Evolutionary conservation across 2,113 vertebrate species (phyloP), one percentile per base, ranked within the genome.

Genomic region (Chrysemys picta): DNA sequence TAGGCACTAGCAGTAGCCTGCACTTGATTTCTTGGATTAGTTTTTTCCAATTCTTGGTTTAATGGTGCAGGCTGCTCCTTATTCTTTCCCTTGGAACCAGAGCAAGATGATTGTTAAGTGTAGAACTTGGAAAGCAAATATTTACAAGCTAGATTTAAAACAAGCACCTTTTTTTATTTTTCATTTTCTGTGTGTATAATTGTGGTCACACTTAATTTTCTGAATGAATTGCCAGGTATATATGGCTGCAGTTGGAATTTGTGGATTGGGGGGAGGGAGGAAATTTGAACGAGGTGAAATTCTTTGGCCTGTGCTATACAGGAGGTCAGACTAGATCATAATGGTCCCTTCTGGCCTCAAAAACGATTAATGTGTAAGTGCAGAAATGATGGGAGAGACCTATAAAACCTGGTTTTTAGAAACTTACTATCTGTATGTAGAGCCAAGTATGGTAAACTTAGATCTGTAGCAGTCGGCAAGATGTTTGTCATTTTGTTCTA

Each of bases 311-410:
- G 29, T 62, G 3, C 79, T 87, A 2, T 0, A 0, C 84, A 45
- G 27, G 56, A 54, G 29, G 10, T 95, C 5, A 1, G 29, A 62
- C 17, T 80, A 62, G 59, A 65, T 69, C 65, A n/a, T 69, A 69
- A 17, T 49, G 52, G 22, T 38, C 76, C 25, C 83, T 91, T 69
- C 17, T 49, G 94, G 76, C 89, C 16, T 6, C 84, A 54, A 0
- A 0, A 7, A 13, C 69, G 76, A 45, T 4, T 0, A 47, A 5
- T 0, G 0, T 21, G 47, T 47, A 88, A 17, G 24, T 87, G 80
- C 47, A 91, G 69, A 83, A 94, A 89, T 94, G 83, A 47, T 87
- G 85, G 27, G 82, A 45, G 53, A 17, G 29, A 8, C 72, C 12
- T 69, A 65, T 83, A 54, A 76, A 45, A 76, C 42, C 21, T 76